Percentiles rank a stretch among this genome's conserved stretches.
Evolutionary conservation across 2,797 vertebrate genomes (phyloP).

Genomic region (Labroides dimidiatus): DNA sequence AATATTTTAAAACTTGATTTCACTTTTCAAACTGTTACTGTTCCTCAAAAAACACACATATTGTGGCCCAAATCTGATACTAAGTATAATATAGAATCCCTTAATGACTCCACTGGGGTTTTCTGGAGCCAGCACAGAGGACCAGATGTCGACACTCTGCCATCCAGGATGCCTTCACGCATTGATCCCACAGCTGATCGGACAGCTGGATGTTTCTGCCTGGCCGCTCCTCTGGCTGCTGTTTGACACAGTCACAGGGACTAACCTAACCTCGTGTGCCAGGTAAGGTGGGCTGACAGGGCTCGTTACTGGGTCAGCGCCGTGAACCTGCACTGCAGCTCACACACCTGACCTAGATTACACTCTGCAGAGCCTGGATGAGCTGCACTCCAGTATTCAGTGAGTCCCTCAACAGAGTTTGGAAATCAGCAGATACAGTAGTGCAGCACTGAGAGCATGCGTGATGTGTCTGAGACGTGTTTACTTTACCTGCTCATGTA

Average conservation of each 20-base stretch:
- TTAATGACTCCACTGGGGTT: background rate
- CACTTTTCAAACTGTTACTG: background rate
- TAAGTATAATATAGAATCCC: constrained; percentile 18
- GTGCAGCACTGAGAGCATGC: background rate
- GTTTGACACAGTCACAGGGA: constrained; percentile 52
- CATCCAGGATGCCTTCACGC: constrained; percentile 35
- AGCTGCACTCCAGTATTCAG: constrained; percentile 26
- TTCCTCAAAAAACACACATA: background rate
- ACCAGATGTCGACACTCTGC: constrained; percentile 31
- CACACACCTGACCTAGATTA: constrained; percentile 72
- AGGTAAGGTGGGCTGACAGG: constrained; percentile 64
- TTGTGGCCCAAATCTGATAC: background rate
- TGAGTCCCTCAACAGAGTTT: constrained; percentile 25
- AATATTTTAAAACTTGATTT: too few species aligned
- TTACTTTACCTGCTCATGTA: background rate
- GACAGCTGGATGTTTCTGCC: constrained; percentile 50
- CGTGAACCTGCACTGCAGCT: constrained; percentile 51
- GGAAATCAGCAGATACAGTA: constrained; percentile 30
- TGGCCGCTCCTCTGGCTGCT: constrained; percentile 27
- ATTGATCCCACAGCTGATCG: constrained; percentile 48
- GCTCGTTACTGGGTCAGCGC: constrained; percentile 60
- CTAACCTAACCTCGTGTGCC: constrained; percentile 47
- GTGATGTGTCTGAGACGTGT: background rate
- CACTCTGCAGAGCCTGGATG: constrained; percentile 32
- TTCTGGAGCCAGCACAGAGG: constrained; percentile 24